Base-by-base conservation (phyloP, 2,888 invertebrate species). In the Athalia cordata region DNA sequence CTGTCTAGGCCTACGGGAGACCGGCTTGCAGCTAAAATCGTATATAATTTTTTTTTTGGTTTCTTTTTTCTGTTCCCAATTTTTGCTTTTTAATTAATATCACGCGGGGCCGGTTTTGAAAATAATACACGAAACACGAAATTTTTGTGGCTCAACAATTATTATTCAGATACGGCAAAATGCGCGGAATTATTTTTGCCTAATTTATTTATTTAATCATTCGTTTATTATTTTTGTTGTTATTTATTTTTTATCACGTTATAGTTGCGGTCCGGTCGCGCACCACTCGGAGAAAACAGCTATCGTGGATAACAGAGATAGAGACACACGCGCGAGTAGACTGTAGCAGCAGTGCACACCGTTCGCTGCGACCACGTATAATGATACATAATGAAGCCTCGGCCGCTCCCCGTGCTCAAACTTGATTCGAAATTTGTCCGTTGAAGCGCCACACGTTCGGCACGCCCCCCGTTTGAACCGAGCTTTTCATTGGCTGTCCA, bases 301-400 rank as follows among this genome's bases (percentile, higher is more conserved):
- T 61, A 62, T 50, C 59, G 62, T 75, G 75, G 29, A 29, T 29
- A 45, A 75, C 75, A 84, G 85, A 85, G 85, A 84, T 83, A 83
- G 85, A 84, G 86, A 87, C 87, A 88, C 88, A 84, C 88, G 87
- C 29, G 29, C 89, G 84, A 85, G 88, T 84, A 84, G 83, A 82
- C 86, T 86, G 86, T 88, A 89, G 88, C 88, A 87, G 89, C 87
- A 88, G 89, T 89, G 89, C 87, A 90, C 89, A 89, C 90, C 88
- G 89, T 88, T 89, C 89, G 90, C 89, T 89, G 89, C 88, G 88
- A 88, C 89, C 89, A 89, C 89, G 89, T 90, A 90, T 90, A 90
- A 90, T 90, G 90, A 90, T 89, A 90, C 90, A 90, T 90, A 90
- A 90, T 90, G 89, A 90, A 90, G 88, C 87, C 86, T 78, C 87